Evolutionary conservation across 2,888 invertebrate species (phyloP).

Genomic region (Phanerotoma sp.): DNA sequence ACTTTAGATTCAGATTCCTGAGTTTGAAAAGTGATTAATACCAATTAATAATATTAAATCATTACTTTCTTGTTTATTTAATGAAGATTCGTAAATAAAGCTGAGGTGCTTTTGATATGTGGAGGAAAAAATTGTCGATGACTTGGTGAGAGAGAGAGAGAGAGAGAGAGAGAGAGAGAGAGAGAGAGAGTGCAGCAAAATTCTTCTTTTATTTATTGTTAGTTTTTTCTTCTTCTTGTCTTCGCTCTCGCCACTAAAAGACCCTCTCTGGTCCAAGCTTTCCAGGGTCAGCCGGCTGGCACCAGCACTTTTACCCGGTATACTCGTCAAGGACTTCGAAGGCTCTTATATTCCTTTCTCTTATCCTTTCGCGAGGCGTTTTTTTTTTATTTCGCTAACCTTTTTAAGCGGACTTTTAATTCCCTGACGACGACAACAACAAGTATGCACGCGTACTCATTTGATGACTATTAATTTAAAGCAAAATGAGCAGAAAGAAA

Average conservation of each 20-base stretch:
- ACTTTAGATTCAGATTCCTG: no score
- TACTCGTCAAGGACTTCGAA: constrained; percentile 55
- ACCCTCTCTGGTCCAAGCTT: constrained; percentile 35
- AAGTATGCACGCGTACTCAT: constrained; percentile 8
- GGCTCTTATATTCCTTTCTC: constrained; percentile 57
- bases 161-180: no score
- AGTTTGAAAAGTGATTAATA: no score
- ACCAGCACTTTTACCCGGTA: constrained; percentile 54
- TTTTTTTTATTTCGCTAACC: constrained; percentile 53
- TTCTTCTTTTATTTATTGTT: no score
- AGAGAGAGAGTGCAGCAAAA: no score
- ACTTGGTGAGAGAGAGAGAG: no score
- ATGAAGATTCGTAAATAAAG: no score
- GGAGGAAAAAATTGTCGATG: background rate
- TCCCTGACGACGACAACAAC: constrained; percentile 30
- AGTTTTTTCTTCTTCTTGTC: constrained; percentile 7
- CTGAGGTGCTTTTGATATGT: no score
- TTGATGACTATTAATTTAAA: background rate
- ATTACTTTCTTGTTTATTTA: no score
- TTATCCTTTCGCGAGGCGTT: constrained; percentile 56
- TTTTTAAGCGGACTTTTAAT: constrained; percentile 53
- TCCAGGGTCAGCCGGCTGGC: constrained; percentile 57
- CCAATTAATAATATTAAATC: background rate
- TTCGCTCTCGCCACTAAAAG: constrained; percentile 20
- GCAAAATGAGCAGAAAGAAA: background rate